Conservation (phyloP, 1,140 invertebrate genomes). For the Leptinotarsa lineolata region DNA sequence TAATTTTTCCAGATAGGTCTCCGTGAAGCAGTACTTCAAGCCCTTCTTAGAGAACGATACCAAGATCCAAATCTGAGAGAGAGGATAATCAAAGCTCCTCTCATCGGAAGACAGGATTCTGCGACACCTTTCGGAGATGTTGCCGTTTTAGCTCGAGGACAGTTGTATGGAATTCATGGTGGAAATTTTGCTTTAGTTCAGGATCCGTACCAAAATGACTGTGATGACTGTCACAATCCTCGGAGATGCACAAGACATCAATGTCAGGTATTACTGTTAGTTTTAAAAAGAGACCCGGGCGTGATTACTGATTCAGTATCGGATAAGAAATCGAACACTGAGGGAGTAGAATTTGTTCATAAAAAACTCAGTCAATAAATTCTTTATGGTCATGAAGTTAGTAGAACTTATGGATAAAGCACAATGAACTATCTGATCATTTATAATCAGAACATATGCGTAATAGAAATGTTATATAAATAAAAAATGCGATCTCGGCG, state of each 20-base stretch:
- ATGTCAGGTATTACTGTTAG: constrained; percentile 30
- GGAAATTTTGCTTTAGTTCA: constrained; percentile 61
- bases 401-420: no score
- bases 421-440: no score
- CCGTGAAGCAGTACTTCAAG: constrained; percentile 52
- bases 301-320: background rate
- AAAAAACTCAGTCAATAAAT: no score
- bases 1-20: constrained; percentile 42
- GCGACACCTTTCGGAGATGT: constrained; percentile 63
- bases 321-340: no score
- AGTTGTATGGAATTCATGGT: constrained; percentile 58
- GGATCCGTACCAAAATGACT: constrained; percentile 59
- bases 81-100: constrained; percentile 60
- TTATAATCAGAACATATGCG: no score
- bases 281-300: background rate
- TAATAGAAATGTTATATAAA: no score
- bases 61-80: constrained; percentile 60
- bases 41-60: constrained; percentile 57
- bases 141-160: constrained; percentile 64
- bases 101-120: constrained; percentile 57
- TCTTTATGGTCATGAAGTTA: no score
- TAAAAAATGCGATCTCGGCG: no score
- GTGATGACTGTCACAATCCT: constrained; percentile 51
- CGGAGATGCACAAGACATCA: constrained; percentile 28
- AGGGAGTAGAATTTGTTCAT: no score